Evolutionary conservation across 2,797 vertebrate species (phyloP).

Genomic region (Pseudopleuronectes americanus): DNA sequence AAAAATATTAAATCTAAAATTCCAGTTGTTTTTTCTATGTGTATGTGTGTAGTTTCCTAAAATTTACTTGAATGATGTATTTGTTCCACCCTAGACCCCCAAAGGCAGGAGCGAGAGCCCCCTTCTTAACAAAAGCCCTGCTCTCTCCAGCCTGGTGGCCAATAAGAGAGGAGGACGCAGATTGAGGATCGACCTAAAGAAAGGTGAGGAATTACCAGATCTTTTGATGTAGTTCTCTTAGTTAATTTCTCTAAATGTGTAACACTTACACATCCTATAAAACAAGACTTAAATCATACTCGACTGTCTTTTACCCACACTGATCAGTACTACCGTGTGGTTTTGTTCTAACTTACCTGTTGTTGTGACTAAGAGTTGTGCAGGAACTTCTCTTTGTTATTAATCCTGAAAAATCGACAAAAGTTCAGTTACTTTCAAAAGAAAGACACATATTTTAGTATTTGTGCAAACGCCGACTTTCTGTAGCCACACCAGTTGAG

Average conservation of each 20-base stretch:
- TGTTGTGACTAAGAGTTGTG: background rate
- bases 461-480: background rate
- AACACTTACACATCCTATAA: background rate
- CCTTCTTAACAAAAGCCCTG: slow-evolving; percentile 82
- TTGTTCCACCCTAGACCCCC: slow-evolving; percentile 43
- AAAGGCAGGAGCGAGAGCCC: slow-evolving; percentile 75
- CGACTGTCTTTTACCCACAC: background rate
- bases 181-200: slow-evolving; percentile 94
- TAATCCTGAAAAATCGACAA: background rate
- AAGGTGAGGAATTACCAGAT: slow-evolving; percentile 84
- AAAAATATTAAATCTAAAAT: background rate
- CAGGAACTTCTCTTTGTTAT: background rate
- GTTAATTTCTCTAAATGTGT: background rate
- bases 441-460: background rate
- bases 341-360: too few relatives aligned
- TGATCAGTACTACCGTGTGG: too few relatives aligned
- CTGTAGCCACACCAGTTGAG: background rate
- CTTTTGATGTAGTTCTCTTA: background rate
- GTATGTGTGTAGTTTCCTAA: too few relatives aligned
- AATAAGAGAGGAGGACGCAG: slow-evolving; percentile 89
- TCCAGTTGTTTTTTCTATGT: too few relatives aligned
- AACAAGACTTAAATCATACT: background rate
- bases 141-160: slow-evolving; percentile 86
- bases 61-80: background rate
- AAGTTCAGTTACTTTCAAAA: background rate